Conservation (phyloP, 2,113 vertebrate species). For the Gadus macrocephalus region DNA sequence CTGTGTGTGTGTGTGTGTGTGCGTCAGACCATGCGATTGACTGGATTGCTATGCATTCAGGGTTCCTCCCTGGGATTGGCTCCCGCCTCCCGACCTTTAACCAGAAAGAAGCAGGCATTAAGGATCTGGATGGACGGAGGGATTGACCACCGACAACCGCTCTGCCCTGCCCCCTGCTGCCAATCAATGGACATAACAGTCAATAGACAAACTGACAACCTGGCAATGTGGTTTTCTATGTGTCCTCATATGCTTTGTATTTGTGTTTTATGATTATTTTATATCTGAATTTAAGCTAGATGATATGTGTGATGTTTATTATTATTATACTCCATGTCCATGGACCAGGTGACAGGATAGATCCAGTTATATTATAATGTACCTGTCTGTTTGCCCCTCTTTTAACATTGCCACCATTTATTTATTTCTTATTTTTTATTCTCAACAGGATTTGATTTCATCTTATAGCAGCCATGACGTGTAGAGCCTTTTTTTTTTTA, state of each 20-base stretch:
- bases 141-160: neutral
- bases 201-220: neutral
- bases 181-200: constrained; percentile 6
- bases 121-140: neutral
- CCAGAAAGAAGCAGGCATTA: too few species aligned
- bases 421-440: constrained; percentile 12
- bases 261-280: constrained; percentile 20
- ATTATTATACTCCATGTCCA: too few species aligned
- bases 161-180: constrained; percentile 40
- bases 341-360: too few species aligned
- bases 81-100: too few species aligned
- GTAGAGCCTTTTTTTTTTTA: neutral
- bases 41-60: too few species aligned
- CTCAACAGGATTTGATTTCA: too few species aligned
- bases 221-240: constrained; percentile 3
- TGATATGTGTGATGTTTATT: constrained; percentile 27
- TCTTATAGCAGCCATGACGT: too few species aligned
- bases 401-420: neutral
- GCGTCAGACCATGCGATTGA: too few species aligned
- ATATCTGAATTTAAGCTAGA: constrained; percentile 18
- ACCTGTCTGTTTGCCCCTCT: neutral
- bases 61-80: too few species aligned
- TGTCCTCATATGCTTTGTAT: constrained; percentile 2
- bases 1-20: too few species aligned
- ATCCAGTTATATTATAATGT: too few species aligned